These are phyloP conservation scores for Psephotus haematonotus DNA, from an alignment of 2,113 vertebrate species.

Conservation along the genomic window DNA sequence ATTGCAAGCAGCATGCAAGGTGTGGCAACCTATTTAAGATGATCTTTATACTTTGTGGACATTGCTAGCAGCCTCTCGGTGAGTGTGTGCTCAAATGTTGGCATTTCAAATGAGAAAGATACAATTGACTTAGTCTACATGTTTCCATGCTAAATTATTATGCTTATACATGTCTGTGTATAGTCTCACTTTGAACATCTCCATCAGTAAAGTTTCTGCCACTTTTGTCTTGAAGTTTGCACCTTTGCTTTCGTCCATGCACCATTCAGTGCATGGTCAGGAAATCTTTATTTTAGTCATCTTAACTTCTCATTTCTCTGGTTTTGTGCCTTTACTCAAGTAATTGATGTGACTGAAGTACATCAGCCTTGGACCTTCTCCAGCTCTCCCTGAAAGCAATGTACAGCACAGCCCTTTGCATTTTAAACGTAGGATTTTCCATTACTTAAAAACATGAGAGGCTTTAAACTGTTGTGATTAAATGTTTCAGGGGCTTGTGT, in stretches of 20 bases:
- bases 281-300: neutral
- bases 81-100: neutral
- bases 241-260: neutral
- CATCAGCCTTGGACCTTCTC: neutral
- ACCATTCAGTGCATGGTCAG: neutral
- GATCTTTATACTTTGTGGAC: neutral
- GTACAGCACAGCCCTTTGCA: neutral
- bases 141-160: neutral
- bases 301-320: neutral
- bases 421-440: neutral
- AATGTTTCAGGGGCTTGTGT: neutral
- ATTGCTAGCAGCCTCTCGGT: neutral
- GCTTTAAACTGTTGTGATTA: neutral
- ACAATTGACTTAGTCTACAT: rapidly evolving
- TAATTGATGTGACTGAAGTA: neutral
- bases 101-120: neutral
- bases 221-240: neutral
- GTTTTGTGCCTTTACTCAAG: neutral
- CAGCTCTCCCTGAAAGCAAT: neutral
- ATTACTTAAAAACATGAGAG: neutral
- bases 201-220: neutral
- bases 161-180: neutral
- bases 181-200: neutral
- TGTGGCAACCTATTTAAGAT: neutral
- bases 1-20: neutral